These are phyloP conservation scores for Sarcoramphus papa DNA, from an alignment of 2,797 vertebrate species.

Conservation along the genomic window DNA sequence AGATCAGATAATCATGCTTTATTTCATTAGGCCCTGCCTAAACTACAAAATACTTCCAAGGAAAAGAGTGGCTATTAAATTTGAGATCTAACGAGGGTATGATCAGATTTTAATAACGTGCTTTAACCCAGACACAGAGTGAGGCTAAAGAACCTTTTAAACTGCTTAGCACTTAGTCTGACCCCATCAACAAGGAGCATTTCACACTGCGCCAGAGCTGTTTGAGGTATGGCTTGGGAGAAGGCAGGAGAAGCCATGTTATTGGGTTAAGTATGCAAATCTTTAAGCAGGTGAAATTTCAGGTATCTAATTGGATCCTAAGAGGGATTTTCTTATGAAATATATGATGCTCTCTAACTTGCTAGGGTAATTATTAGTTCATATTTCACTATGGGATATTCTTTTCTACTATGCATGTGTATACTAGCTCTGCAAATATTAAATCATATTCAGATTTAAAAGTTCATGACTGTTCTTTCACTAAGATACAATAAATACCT, in stretches of 20 bases:
- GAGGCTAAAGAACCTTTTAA: neutral
- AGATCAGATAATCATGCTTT: neutral
- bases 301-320: constrained; percentile 5
- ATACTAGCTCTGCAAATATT: neutral
- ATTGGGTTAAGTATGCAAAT: neutral
- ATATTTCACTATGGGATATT: neutral
- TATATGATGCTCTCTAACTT: neutral
- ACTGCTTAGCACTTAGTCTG: neutral
- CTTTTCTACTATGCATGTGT: neutral
- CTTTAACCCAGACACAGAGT: neutral
- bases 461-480: neutral
- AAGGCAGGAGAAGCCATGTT: neutral
- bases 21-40: neutral
- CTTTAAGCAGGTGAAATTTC: neutral
- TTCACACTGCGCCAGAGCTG: neutral
- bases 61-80: neutral
- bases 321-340: neutral
- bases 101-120: neutral
- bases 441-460: neutral
- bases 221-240: neutral
- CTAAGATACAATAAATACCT: neutral
- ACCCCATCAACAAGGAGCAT: neutral
- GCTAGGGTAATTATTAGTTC: neutral
- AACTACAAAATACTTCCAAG: neutral
- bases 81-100: neutral